Conservation (phyloP, 2,888 invertebrate genomes). For the Pristionchus entomophagus region DNA sequence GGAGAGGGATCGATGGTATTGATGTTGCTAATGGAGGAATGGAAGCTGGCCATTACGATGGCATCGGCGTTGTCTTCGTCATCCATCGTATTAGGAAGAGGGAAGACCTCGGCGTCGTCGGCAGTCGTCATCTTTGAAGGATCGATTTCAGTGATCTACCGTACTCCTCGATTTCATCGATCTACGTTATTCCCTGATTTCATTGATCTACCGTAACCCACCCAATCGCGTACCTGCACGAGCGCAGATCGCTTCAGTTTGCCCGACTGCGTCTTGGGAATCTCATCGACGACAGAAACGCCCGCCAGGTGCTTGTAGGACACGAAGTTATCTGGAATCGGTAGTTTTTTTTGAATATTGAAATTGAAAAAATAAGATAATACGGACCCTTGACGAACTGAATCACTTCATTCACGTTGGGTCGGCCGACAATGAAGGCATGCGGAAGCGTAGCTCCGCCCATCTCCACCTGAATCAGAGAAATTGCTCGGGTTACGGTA, state of each 20-base stretch:
- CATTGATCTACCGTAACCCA: not conserved
- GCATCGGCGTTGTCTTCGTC: not conserved
- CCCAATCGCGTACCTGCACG: not conserved
- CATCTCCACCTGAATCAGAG: slow-evolving; percentile 6
- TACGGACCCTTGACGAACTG: slow-evolving; percentile 52
- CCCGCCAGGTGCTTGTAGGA: slow-evolving; percentile 60
- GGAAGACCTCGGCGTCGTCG: slow-evolving; percentile 27
- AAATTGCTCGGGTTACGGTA: slow-evolving; percentile 11
- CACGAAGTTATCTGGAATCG: slow-evolving; percentile 54
- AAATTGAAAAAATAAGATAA: not conserved
- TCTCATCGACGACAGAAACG: slow-evolving; percentile 52
- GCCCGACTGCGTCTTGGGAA: slow-evolving; percentile 61
- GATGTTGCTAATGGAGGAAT: not conserved
- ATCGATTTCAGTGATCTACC: not conserved
- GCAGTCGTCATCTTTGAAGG: not conserved
- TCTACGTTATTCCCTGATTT: too few relatives aligned
- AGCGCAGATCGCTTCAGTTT: slow-evolving; percentile 53
- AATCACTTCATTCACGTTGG: slow-evolving; percentile 50
- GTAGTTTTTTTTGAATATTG: not conserved
- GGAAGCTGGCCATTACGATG: not conserved
- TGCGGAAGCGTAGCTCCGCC: slow-evolving; percentile 45
- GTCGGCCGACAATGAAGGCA: slow-evolving; percentile 55
- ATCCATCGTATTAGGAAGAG: not conserved
- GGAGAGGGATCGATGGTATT: too few relatives aligned
- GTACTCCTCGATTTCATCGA: not conserved